Conservation (phyloP, 2,797 vertebrate species). For the Mus caroli region DNA sequence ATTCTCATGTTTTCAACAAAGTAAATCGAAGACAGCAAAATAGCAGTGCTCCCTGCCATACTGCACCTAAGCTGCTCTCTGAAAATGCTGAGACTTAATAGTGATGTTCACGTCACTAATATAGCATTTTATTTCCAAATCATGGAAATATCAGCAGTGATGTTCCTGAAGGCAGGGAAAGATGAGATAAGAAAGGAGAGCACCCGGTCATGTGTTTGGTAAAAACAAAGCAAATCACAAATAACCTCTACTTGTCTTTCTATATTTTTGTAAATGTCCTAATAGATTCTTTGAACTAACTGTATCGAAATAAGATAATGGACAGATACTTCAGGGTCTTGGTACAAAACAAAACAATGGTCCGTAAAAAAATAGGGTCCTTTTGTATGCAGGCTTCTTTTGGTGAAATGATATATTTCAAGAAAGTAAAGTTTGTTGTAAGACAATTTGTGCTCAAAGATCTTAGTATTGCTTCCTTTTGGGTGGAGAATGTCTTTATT, state of each 20-base stretch:
- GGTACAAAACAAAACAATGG: background rate
- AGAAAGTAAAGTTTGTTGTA: background rate
- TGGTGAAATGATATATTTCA: conserved; percentile 2
- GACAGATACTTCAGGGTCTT: background rate
- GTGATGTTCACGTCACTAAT: background rate
- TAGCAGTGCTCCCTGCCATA: background rate
- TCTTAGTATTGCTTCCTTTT: conserved; percentile 37
- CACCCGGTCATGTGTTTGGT: background rate
- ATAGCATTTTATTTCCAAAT: conserved; percentile 24
- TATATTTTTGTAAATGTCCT: background rate
- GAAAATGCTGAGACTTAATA: conserved; percentile 37
- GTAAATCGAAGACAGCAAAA: background rate
- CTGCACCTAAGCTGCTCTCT: background rate
- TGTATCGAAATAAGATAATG: background rate
- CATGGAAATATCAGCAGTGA: conserved; percentile 21
- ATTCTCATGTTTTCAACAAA: background rate
- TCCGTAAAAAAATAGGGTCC: fast-evolving
- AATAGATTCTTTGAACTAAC: conserved; percentile 7
- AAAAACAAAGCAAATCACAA: background rate
- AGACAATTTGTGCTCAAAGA: background rate
- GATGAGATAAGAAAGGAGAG: background rate
- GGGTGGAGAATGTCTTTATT: background rate
- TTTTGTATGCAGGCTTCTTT: background rate
- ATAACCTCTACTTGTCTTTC: background rate
- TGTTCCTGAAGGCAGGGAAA: background rate